These are phyloP conservation scores for Pseudopleuronectes americanus DNA, from an alignment of 2,797 vertebrate genomes.

Conservation along the genomic window DNA sequence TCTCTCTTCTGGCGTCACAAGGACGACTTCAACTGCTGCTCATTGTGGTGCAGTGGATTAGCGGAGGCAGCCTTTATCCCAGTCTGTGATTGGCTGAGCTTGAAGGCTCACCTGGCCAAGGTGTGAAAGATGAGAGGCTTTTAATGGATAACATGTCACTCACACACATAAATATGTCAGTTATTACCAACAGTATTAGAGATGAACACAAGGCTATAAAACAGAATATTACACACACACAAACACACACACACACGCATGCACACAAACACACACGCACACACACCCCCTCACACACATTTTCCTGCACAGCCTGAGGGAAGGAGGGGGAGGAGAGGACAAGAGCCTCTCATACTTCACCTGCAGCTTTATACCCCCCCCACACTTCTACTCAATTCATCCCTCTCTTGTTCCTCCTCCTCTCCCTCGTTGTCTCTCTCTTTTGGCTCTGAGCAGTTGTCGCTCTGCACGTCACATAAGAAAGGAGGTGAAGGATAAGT, in stretches of 20 bases:
- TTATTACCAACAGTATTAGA: conserved; percentile 22
- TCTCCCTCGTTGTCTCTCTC: neutral
- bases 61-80: conserved; percentile 3
- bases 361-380: conserved; percentile 44
- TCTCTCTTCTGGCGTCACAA: neutral
- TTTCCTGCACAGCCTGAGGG: conserved; percentile 10
- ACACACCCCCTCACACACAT: conserved; percentile 2
- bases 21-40: conserved; percentile 18
- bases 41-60: conserved; percentile 24
- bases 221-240: neutral
- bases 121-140: conserved; percentile 55
- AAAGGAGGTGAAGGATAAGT: conserved; percentile 53
- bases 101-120: conserved; percentile 27
- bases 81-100: conserved; percentile 40
- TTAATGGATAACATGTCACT: conserved; percentile 52
- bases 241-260: neutral
- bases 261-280: neutral
- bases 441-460: conserved; percentile 47
- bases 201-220: conserved; percentile 30
- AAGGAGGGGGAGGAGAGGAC: conserved; percentile 22
- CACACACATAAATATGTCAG: conserved; percentile 2
- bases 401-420: neutral
- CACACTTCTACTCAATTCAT: conserved; percentile 10
- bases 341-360: conserved; percentile 50
- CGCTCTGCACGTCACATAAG: conserved; percentile 45